Base-by-base conservation (phyloP, 2,113 vertebrate species). In the Alligator sinensis region DNA sequence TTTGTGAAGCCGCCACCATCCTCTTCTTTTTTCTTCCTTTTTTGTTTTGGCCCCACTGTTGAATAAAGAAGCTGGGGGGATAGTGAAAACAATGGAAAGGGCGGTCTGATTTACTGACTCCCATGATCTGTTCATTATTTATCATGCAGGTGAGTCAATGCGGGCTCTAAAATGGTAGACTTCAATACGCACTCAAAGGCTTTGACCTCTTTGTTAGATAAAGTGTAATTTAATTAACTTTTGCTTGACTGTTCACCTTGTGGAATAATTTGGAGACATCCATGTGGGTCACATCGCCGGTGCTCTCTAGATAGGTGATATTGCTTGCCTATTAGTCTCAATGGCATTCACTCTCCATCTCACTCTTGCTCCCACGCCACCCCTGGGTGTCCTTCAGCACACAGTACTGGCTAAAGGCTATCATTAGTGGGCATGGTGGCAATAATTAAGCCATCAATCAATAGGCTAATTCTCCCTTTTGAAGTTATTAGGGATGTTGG, bases 371-470 rank as follows among this genome's bases (percentile, higher is more conserved):
- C 34, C 58, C n/a, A n/a, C 1, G 3, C 13, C 1, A 1, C 61
- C 17, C 27, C 27, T 12, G 74, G 27, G 62, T 19, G 22, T 88
- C 92, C 94, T 88, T 74, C 47, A 13, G 54, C 90, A 30, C 30
- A 0, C 28, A 70, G 80, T 28, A 0, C 82, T 13, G 54, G 72
- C 94, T 92, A 2, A 4, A 47, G 25, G 88, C 91, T 93, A 19
- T 82, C 14, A 9, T 92, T 90, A 27, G 90, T 89, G 94, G 92
- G 87, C 82, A 24, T 25, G 59, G 92, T 94, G 91, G 84, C 93
- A 95, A 91, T 92, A 92, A 96, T 97, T 97, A 97, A 91, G 86
- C 89, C 92, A 92, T 90, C 91, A 84, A 93, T 97, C 96, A 92
- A 96, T 96, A 87, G 91, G 90, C 81, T 93, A 96, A 97, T 97